Percentiles rank a stretch among this genome's conserved stretches.
These are phyloP conservation scores for Rostratula benghalensis DNA, from an alignment of 2,113 vertebrate species.

Conservation along the genomic window DNA sequence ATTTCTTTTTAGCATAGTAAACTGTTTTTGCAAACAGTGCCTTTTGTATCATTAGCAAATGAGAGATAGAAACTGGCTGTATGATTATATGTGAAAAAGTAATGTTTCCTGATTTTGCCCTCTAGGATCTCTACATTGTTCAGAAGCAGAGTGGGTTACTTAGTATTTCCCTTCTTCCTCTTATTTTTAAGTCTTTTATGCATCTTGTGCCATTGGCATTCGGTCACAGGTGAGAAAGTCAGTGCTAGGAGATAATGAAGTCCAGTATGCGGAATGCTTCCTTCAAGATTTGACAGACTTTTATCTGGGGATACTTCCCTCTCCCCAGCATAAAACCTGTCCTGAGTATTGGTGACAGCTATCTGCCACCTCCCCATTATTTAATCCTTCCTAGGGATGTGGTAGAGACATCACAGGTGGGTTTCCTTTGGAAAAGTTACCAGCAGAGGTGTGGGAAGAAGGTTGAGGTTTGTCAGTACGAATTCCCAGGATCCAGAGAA, in stretches of 20 bases:
- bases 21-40: background rate
- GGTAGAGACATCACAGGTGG: background rate
- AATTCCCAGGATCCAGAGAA: background rate
- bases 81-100: background rate
- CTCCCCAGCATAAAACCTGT: background rate
- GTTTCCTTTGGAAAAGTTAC: background rate
- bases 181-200: background rate
- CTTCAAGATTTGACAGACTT: background rate
- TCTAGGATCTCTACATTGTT: background rate
- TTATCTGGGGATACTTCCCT: background rate
- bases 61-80: background rate
- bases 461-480: fast-evolving
- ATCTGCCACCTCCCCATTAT: fast-evolving
- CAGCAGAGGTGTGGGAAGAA: background rate
- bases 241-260: background rate
- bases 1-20: background rate
- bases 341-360: background rate
- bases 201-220: background rate
- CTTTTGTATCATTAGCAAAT: background rate
- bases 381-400: background rate
- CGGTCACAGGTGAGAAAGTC: fast-evolving
- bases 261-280: background rate
- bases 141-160: background rate
- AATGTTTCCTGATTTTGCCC: background rate
- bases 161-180: background rate